Percentiles rank a stretch among this genome's conserved stretches.
Evolutionary conservation across 2,888 invertebrate species (phyloP).

Genomic region (Rhamphomyia laevipes): DNA sequence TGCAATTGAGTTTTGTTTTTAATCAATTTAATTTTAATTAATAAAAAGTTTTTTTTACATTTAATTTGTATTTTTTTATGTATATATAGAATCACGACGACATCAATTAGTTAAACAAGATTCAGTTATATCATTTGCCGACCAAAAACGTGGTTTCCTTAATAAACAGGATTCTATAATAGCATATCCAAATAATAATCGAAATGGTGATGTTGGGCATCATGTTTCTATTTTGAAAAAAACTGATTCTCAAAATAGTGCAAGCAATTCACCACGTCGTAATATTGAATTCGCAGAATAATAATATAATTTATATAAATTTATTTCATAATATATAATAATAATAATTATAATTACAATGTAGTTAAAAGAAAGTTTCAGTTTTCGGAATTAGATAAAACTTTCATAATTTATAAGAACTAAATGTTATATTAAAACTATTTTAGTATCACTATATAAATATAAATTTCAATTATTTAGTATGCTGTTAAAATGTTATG

Average conservation of each 20-base stretch:
- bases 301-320: neutral
- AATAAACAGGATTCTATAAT: conserved; percentile 37
- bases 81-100: conserved; percentile 27
- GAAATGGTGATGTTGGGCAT: conserved; percentile 30
- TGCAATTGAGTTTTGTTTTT: too few species aligned
- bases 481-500: too few species aligned
- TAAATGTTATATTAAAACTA: too few species aligned
- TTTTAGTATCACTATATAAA: too few species aligned
- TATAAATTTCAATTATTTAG: too few species aligned
- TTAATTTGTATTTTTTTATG: neutral
- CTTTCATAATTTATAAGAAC: too few species aligned
- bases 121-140: conserved; percentile 38
- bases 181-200: conserved; percentile 29
- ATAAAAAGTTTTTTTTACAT: neutral
- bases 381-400: too few species aligned
- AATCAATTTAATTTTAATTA: too few species aligned
- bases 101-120: conserved; percentile 38
- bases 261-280: conserved; percentile 30
- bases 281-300: conserved; percentile 36
- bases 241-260: conserved; percentile 33
- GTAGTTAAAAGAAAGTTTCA: too few species aligned
- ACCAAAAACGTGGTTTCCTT: conserved; percentile 33
- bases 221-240: conserved; percentile 38
- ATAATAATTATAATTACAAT: too few species aligned
- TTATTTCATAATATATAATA: too few species aligned